Evolutionary conservation across 2,113 vertebrate genomes (phyloP), one percentile per base, ranked within the genome.

Genomic region (Notiomystis cincta): DNA sequence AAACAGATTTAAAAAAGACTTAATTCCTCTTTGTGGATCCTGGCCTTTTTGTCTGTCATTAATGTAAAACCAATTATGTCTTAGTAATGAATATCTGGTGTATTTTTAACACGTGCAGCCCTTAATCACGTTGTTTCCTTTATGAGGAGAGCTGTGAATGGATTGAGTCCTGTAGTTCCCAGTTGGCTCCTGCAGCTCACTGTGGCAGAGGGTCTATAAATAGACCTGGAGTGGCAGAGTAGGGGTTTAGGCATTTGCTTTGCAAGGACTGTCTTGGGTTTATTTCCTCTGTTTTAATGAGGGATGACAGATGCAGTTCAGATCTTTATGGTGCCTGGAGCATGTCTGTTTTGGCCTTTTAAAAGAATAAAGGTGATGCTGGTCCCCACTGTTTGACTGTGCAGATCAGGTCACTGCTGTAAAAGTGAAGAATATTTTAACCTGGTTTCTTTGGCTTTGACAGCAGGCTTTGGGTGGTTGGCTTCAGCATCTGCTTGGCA

Each of bases 101-200:
- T 89, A 56, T 95, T 96, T 96, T 93, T 94, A 89, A 94, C 64
- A 33, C 50, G 23, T 4, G 1, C 47, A 60, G 64, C 85, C 79
- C 85, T 93, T 93, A 92, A 96, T 96, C 90, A 87, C 76, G 22
- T 73, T 3, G 8, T 77, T 93, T 92, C 88, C 82, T 94, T 89
- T 89, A 22, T 38, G 88, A 92, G 77, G 56, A 87, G 66, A 90
- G 37, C 89, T 78, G 51, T 90, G 96, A 93, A 95, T 89, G 70
- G 80, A 64, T 76, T 18, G 60, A 69, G 54, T 66, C 69, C 93
- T 0, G 0, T 73, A 56, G 85, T 47, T 96, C 90, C 37, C 79
- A 75, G 67, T 47, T 94, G 91, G 65, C 70, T 94, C 70, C 65
- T 85, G 79, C 30, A 75, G 88, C 51, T 85, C 67, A 10, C 78